Percentiles rank a stretch among this genome's conserved stretches.
phyloP scores from a whole-genome alignment of 2,113 vertebrate genomes.

The Edolisoma coerulescens region DNA sequence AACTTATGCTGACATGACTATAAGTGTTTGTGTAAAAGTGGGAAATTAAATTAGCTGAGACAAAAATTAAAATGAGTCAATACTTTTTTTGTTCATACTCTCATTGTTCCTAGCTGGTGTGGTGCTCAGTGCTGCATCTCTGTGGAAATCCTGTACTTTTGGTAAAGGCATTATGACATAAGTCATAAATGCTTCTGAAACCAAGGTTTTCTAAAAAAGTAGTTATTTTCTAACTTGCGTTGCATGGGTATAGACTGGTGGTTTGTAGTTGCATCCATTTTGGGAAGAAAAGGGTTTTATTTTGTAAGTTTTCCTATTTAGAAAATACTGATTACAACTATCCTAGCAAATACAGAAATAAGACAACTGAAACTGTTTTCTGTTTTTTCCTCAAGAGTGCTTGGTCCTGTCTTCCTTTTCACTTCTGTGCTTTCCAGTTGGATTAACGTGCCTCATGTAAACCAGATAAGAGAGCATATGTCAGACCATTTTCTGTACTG shows the following conservation, averaged over 20 bases:
- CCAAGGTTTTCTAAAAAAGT: background rate
- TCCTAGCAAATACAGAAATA: background rate
- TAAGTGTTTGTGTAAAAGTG: background rate
- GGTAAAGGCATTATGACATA: background rate
- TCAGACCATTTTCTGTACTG: slow-evolving; percentile 57
- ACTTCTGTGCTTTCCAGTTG: slow-evolving; percentile 10
- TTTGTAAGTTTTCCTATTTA: background rate
- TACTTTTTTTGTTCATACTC: background rate
- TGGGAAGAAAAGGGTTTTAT: background rate
- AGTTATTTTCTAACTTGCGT: background rate
- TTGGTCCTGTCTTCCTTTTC: slow-evolving; percentile 1
- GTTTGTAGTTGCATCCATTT: background rate
- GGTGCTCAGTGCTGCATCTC: background rate
- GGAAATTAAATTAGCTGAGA: slow-evolving; percentile 23
- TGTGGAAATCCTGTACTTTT: background rate
- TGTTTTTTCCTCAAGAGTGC: background rate
- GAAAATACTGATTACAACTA: background rate
- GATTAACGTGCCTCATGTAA: slow-evolving; percentile 50
- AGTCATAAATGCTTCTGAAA: background rate
- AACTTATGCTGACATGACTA: background rate
- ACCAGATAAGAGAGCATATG: slow-evolving; percentile 61
- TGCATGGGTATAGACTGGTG: background rate
- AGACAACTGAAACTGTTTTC: background rate
- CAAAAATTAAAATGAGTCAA: background rate
- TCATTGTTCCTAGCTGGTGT: background rate